These are phyloP conservation scores for Lysiphlebus fabarum DNA, from an alignment of 1,140 invertebrate genomes.

Conservation along the genomic window DNA sequence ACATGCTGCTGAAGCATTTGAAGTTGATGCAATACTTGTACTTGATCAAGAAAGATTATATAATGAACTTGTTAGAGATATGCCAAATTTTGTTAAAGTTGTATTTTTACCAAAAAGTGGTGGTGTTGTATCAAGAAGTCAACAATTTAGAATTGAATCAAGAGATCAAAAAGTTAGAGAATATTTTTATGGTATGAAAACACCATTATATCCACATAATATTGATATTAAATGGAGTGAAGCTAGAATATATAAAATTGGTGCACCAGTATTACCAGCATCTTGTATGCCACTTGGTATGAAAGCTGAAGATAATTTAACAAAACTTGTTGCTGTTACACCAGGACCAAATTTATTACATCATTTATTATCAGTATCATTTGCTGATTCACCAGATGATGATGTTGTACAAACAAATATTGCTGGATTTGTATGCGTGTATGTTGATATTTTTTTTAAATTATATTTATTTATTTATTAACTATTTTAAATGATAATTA, in stretches of 20 bases:
- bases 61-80: conserved; percentile 89
- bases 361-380: conserved; percentile 84
- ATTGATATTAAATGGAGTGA: conserved; percentile 87
- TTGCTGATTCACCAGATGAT: conserved; percentile 69
- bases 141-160: conserved; percentile 67
- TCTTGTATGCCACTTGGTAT: conserved; percentile 95
- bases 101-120: conserved; percentile 94
- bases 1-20: conserved; percentile 88
- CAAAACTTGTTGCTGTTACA: conserved; percentile 82
- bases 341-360: conserved; percentile 76
- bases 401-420: conserved; percentile 87
- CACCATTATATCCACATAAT: conserved; percentile 86
- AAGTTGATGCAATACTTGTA: conserved; percentile 93
- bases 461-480: conserved; percentile 19
- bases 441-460: conserved; percentile 55
- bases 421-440: conserved; percentile 92
- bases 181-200: conserved; percentile 90
- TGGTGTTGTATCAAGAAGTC: conserved; percentile 85
- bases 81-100: conserved; percentile 90
- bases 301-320: conserved; percentile 88
- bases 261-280: conserved; percentile 85
- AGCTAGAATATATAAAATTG: conserved; percentile 91
- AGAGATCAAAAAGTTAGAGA: conserved; percentile 81
- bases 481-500: background rate
- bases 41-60: conserved; percentile 95